Evolutionary conservation across 2,797 vertebrate species (phyloP), one percentile per base, ranked within the genome.

Genomic region (Ciconia nigra): DNA sequence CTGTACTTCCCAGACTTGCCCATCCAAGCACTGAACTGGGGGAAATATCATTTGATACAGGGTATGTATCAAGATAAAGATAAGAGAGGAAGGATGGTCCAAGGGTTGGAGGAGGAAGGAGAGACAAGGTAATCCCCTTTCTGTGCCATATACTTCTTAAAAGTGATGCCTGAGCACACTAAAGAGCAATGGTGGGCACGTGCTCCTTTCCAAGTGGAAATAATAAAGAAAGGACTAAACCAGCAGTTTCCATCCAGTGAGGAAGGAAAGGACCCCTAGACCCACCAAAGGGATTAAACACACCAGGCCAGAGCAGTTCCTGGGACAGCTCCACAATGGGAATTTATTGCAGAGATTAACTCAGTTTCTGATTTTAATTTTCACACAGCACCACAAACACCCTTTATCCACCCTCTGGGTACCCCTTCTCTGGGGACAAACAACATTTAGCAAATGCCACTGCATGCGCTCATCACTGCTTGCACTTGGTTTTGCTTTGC

Each of bases 401-500:
- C 24, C 28, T 85, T 90, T 19, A 77, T 42, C 21, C 37, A 70
- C 17, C 25, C 41, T 87, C 35, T 49, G 63, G 15, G 28, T 21
- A 54, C 44, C 15, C 46, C 39, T 20, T 58, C 65, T 87, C 61
- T 24, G 8, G 59, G 70, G 62, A 66, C 33, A 83, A 77, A 42
- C 7, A 72, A 11, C 26, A 61, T 13, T 35, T 26, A 41, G 17
- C 28, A 69, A 72, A 89, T 41, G 16, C 19, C 24, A 42, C 11
- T 26, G 26, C 44, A 47, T 5, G 10, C 0, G 0, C 31, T 87
- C 17, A 15, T 42, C 1, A 0, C 37, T 57, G 54, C 42, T 62
- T 41, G n/a, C 25, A 26, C 55, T 78, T 57, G 41, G n/a, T 44
- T 83, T 72, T 44, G 24, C 41, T 72, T 88, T 44, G 73, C 5